Conservation (phyloP, 2,797 vertebrate species). For the Pangasius mekongensis region DNA sequence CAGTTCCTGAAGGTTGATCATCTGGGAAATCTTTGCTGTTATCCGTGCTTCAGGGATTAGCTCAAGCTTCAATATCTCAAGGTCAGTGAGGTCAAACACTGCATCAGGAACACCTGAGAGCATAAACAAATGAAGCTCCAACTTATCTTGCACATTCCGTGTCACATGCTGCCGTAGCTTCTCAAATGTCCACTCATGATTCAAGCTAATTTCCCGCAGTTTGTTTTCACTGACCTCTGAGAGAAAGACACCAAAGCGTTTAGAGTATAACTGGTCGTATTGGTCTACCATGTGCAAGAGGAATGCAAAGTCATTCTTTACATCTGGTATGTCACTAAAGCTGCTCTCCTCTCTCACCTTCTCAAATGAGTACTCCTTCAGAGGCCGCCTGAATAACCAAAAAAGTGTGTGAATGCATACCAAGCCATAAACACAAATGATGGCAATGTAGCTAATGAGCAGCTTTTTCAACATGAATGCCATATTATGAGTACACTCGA, state of each 20-base stretch:
- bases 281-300: slow-evolving; percentile 99
- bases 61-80: slow-evolving; percentile 94
- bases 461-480: slow-evolving; percentile 97
- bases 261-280: slow-evolving; percentile 96
- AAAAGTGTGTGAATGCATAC: slow-evolving; percentile 97
- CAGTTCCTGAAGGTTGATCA: slow-evolving; percentile 94
- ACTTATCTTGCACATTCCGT: slow-evolving; percentile 91
- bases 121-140: slow-evolving; percentile 96
- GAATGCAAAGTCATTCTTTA: slow-evolving; percentile 98
- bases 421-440: slow-evolving; percentile 93
- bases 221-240: slow-evolving; percentile 99
- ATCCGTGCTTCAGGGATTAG: slow-evolving; percentile 96
- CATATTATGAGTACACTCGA: slow-evolving; percentile 98
- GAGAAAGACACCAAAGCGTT: slow-evolving; percentile 95
- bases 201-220: slow-evolving; percentile 92
- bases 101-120: slow-evolving; percentile 93
- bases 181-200: slow-evolving; percentile 98
- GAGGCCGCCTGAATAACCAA: slow-evolving; percentile 94
- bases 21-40: slow-evolving; percentile 95
- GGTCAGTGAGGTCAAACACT: slow-evolving; percentile 93
- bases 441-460: slow-evolving; percentile 93
- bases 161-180: slow-evolving; percentile 93
- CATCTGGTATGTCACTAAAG: slow-evolving; percentile 98
- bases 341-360: slow-evolving; percentile 98
- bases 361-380: slow-evolving; percentile 98